Base-by-base conservation (phyloP, 2,888 invertebrate species). In the Catocala fraxini region DNA sequence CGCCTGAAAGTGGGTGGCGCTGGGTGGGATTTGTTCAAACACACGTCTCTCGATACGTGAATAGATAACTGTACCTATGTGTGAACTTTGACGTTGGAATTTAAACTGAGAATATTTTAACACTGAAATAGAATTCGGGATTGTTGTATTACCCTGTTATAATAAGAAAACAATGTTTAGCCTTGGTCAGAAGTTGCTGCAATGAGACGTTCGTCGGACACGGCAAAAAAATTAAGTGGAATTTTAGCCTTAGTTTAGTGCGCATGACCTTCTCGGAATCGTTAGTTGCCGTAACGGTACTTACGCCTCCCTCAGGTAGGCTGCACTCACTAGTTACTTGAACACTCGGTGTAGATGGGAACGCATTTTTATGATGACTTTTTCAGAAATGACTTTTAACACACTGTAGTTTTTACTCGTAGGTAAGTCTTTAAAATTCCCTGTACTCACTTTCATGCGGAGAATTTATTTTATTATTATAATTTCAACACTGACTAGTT, bases 181-280 rank as follows among this genome's bases (percentile, higher is more conserved):
- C 81, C 79, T 80, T 78, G 82, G 75, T 70, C 59, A 73, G 65
- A 71, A 65, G 68, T 65, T 73, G 75, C 75, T 73, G 77, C 79
- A 79, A 77, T 68, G 70, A 71, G 69, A 60, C 77, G 75, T 43
- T 56, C 65, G 73, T 75, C 79, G 76, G 80, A 65, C 70, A 73
- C 59, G 52, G 82, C 83, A 89, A 91, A 91, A 91, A 91, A 89
- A 82, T 73, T 82, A 87, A 89, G 85, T 88, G 86, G 90, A 88
- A 90, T 89, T 91, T 91, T 82, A 88, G 83, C 79, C 83, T 83
- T 75, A 87, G 79, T 85, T 88, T 85, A 86, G 79, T 86, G 89
- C 87, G 89, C 89, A 89, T 92, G 92, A 91, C 92, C 93, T 93
- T 93, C 93, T 91, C 69, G 86, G 93, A 94, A 94, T 82, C 80